Base-by-base conservation (phyloP, 1,140 invertebrate genomes). In the Hylaeus anthracinus region DNA sequence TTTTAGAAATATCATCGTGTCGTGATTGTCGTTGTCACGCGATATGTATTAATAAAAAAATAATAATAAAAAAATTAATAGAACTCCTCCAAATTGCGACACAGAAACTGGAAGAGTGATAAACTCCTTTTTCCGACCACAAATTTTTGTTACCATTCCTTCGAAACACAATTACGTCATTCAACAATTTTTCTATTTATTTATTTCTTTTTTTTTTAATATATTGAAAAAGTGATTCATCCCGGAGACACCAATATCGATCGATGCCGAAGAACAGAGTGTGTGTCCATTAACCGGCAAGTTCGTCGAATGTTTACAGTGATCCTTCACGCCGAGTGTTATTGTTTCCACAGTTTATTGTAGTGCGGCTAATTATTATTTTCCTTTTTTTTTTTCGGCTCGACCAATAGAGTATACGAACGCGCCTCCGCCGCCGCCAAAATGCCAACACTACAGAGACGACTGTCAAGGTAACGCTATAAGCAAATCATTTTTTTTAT, bases 391-490 rank as follows among this genome's bases (percentile, higher is more conserved):
- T 87, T 90, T 90, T 92, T 92, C 89, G 65, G 93, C 91, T 93
- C 90, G 92, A 90, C 86, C 90, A 87, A 26, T 95, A 96, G 95
- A 96, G 91, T 94, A 94, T 91, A 94, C 95, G 92, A 94, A 94
- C 89, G 94, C 94, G 88, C 95, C 95, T 77, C 94, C 94, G 89
- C 95, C 95, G 86, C 95, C 95, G 69, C 95, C 94, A 88, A 95
- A 95, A 92, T 94, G 94, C 91, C 93, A 94, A 86, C 92, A 94
- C 88, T 93, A 93, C 90, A 93, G 94, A 94, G 94, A 93, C 92
- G 94, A 94, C 90, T 94, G 94, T 81, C 94, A 94, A 95, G 95
- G 95, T 94, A 95, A 94, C 93, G 83, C 88, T 78, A 82, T 15
- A 72, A 61, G 84, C 81, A 81, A 61, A 83, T 83, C 58, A 83